These are phyloP conservation scores for Nothocercus julius DNA, from an alignment of 2,113 vertebrate species.

Conservation along the genomic window DNA sequence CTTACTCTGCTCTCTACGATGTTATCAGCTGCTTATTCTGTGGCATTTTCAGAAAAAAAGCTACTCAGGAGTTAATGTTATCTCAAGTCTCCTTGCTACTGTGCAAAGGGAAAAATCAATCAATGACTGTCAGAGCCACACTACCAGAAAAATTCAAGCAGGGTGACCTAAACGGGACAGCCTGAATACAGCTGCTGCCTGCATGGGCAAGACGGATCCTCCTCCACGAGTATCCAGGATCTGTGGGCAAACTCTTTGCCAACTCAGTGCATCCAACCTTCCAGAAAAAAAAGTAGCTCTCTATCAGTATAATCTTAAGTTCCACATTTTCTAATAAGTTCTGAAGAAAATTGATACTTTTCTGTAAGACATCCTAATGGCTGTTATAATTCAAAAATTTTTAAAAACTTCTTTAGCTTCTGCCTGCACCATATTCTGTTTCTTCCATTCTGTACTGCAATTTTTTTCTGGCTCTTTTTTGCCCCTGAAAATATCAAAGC, in stretches of 20 bases:
- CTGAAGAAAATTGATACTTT: not conserved
- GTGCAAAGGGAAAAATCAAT: not conserved
- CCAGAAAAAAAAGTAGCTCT: not conserved
- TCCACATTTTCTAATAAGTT: not conserved
- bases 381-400: not conserved
- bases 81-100: not conserved
- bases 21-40: not conserved
- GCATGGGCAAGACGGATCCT: not conserved
- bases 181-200: not conserved
- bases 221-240: not conserved
- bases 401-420: not conserved
- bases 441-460: not conserved
- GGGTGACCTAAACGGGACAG: not conserved
- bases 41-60: not conserved
- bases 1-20: not conserved
- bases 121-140: not conserved
- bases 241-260: not conserved
- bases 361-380: not conserved
- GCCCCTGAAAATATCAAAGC: not conserved
- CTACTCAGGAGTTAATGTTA: not conserved
- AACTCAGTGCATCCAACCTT: not conserved
- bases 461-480: not conserved
- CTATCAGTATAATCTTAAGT: not conserved
- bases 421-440: not conserved
- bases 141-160: not conserved